Evolutionary conservation across 2,113 vertebrate species (phyloP), one percentile per base, ranked within the genome.

Genomic region (Motacilla alba): DNA sequence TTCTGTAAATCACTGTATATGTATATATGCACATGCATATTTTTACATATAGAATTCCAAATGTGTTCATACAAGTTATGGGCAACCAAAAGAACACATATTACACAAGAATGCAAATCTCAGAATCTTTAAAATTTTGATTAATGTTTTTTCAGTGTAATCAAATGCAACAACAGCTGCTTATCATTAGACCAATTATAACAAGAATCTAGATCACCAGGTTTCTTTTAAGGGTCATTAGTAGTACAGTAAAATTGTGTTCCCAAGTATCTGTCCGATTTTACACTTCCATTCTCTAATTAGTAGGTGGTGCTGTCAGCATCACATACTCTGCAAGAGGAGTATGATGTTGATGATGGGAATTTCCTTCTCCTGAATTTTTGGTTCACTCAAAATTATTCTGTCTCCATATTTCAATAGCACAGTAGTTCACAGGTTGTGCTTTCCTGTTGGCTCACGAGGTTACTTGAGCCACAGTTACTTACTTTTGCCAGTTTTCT

Each of bases 1-100:
- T 83, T 90, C 72, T 86, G 26, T 90, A 96, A 93, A 95, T 94
- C 72, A 63, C 17, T 89, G 21, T 23, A n/a, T 76, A 21, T 88
- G 28, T 80, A 19, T 58, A 56, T 76, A 53, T 52, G 47, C 22
- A 15, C 2, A 2, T 63, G 19, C 31, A 14, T 87, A 49, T 64
- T 91, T 92, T 75, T 89, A 69, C 14, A 55, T 58, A 22, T 2
- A 67, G 68, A 64, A 63, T 91, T 83, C 23, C 37, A 86, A 67
- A 70, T 63, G 35, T 63, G 60, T 77, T 50, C 11, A 6, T 50
- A 58, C 6, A 58, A 62, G 60, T 73, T 43, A n/a, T 0, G 35
- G 23, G 23, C 47, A 68, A 80, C 11, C 16, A 82, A 37, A 83
- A 84, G 13, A 66, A 24, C 14, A 50, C 21, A 62, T 33, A 15